A percentile compares a stretch with the other conserved stretches of the same genome.
phyloP scores from a whole-genome alignment of 2,113 vertebrate genomes.

The Coptodon rendalli region DNA sequence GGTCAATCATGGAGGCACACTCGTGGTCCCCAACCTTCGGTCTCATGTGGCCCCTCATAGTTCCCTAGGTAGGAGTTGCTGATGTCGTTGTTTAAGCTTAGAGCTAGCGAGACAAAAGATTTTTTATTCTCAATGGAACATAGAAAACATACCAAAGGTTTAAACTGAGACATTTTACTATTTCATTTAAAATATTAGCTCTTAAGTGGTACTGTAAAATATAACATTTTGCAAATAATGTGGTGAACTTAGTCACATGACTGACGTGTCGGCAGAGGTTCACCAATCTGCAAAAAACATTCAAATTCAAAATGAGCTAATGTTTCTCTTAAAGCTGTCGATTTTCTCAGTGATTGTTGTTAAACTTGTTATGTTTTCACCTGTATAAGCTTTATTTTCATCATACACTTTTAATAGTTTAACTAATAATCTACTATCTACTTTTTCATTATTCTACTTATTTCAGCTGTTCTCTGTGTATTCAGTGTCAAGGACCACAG shows the following conservation, averaged over 20 bases:
- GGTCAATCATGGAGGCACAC: background rate
- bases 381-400: background rate
- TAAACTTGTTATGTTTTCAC: background rate
- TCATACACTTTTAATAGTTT: background rate
- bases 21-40: background rate
- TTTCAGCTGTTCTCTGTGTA: background rate
- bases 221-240: background rate
- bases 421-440: background rate
- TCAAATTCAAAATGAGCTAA: background rate
- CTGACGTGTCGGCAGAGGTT: background rate
- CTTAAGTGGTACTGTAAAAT: background rate
- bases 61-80: background rate
- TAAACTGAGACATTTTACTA: background rate
- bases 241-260: background rate
- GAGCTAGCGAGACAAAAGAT: background rate
- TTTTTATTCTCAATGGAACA: background rate
- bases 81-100: background rate
- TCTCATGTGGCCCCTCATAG: background rate
- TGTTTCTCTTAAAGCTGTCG: background rate
- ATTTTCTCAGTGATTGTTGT: background rate
- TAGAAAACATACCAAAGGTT: background rate
- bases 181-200: background rate
- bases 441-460: background rate
- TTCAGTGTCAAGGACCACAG: background rate
- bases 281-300: background rate